Evolutionary conservation across 2,797 vertebrate genomes (phyloP).

Genomic region (Peromyscus eremicus): DNA sequence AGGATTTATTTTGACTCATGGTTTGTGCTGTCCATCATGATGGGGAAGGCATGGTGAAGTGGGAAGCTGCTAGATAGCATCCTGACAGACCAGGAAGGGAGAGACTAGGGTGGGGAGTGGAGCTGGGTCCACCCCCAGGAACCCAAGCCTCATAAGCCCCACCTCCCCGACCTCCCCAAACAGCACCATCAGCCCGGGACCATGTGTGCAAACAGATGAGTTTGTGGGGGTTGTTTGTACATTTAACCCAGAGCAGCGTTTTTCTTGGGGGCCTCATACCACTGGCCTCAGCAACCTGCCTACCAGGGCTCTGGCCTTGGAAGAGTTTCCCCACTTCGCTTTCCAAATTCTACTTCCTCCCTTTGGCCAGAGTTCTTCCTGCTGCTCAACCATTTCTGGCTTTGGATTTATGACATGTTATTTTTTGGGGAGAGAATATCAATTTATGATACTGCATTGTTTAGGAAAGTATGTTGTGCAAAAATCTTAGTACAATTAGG

Average conservation of each 20-base stretch:
- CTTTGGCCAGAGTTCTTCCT: neutral
- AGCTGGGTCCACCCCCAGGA: neutral
- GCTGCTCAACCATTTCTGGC: neutral
- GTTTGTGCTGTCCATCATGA: neutral
- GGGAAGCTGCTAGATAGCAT: neutral
- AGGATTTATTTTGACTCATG: neutral
- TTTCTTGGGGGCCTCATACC: neutral
- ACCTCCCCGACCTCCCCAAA: neutral
- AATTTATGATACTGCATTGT: neutral
- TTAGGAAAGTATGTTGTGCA: neutral
- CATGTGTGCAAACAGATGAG: too few species aligned
- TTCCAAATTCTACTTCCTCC: constrained; percentile 47
- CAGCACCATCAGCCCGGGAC: neutral
- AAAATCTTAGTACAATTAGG: neutral
- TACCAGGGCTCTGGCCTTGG: neutral
- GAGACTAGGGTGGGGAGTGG: neutral
- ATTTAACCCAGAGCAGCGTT: neutral
- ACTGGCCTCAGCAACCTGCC: neutral
- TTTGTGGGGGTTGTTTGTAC: neutral
- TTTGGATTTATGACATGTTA: neutral
- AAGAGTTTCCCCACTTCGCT: neutral
- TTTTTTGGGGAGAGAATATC: neutral
- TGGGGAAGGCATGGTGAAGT: neutral
- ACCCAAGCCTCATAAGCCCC: neutral
- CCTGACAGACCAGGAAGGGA: neutral